phyloP scores from a whole-genome alignment of 92 coral and sea anemone species.

The Actinernus sp. region DNA sequence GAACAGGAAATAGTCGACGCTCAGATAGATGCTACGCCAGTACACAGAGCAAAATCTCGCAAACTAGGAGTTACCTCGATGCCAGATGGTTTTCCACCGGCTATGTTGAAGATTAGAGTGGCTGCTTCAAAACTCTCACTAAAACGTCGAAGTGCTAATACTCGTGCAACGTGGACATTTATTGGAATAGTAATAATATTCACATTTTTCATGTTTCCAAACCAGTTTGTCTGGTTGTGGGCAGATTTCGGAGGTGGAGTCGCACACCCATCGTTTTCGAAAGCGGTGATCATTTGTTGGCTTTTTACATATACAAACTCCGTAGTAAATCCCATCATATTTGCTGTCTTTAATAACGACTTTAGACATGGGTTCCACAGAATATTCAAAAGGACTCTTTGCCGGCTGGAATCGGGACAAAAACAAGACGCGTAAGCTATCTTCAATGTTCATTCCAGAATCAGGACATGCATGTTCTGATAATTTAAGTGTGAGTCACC shows the following conservation, averaged over 20 bases:
- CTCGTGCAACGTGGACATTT: constrained; percentile 78
- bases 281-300: constrained; percentile 84
- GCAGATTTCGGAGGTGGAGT: constrained; percentile 79
- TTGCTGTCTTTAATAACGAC: constrained; percentile 64
- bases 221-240: constrained; percentile 86
- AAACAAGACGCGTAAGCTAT: no score
- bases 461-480: no score
- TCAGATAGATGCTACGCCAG: not conserved
- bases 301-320: constrained; percentile 85
- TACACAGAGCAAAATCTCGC: not conserved
- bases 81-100: not conserved
- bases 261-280: constrained; percentile 20
- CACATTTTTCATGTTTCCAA: constrained; percentile 83
- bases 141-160: constrained; percentile 31
- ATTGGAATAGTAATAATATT: constrained; percentile 71
- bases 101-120: not conserved
- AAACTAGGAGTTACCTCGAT: not conserved
- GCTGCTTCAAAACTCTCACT: not conserved
- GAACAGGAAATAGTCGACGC: not conserved
- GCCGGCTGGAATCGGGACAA: no score
- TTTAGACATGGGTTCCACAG: constrained; percentile 64
- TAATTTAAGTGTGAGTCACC: no score
- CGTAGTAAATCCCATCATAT: constrained; percentile 78
- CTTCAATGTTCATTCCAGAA: no score
- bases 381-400: constrained; percentile 9